Conservation (phyloP, 1,140 invertebrate genomes). For the Camponotus floridanus region DNA sequence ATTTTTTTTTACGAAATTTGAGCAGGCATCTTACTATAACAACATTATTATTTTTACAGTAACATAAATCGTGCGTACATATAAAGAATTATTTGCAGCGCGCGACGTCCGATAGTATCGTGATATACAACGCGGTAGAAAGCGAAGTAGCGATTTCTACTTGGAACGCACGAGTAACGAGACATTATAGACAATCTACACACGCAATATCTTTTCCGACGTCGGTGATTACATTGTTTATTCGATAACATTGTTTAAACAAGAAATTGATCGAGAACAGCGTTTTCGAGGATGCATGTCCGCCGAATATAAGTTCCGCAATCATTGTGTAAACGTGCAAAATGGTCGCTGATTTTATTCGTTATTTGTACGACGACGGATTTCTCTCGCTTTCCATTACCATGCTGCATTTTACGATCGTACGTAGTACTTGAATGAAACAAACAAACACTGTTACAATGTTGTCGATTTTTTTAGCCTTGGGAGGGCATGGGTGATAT, state of each 20-base stretch:
- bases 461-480: no score
- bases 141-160: conserved; percentile 41
- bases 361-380: conserved; percentile 1
- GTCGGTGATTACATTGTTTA: neutral
- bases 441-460: no score
- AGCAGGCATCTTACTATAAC: no score
- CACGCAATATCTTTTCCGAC: neutral
- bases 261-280: neutral
- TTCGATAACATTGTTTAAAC: neutral
- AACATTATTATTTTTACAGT: neutral
- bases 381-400: conserved; percentile 49
- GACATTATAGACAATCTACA: neutral
- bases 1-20: no score
- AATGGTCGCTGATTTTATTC: conserved; percentile 12
- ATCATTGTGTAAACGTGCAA: neutral
- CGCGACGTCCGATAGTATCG: conserved; percentile 2
- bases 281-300: neutral
- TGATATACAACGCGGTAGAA: conserved; percentile 33
- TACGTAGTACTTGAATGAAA: neutral
- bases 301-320: neutral
- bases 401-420: neutral
- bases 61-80: neutral
- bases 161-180: neutral
- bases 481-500: no score
- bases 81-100: neutral